Evolutionary conservation across 2,113 vertebrate genomes (phyloP), one percentile per base, ranked within the genome.

Genomic region (Lamprologus sp.): DNA sequence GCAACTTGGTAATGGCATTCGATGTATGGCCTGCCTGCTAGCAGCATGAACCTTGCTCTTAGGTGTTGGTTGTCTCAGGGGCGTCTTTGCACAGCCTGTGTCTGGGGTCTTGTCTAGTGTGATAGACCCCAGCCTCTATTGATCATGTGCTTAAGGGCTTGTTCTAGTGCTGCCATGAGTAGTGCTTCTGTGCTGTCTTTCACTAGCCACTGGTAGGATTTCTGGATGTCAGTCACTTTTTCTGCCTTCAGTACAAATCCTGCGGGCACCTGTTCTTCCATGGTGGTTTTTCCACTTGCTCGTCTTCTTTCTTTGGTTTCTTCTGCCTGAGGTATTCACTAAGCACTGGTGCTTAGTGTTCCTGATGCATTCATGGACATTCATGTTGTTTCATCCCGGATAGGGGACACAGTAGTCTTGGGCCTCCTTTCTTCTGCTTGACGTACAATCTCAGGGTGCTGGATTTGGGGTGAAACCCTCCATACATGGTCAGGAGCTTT

Each of bases 231-330:
- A 55, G 53, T 23, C 6, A 55, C 53, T 55, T 13, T 11, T 23
- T 1, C 53, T 58, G 55, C 13, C 55, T 14, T 28, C 23, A 28
- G 55, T 58, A 58, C 55, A 58, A 58, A 58, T 23, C 23, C 23
- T 23, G 23, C 23, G 1, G 55, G 55, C 1, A 13, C 55, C 23
- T 0, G 55, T 0, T 9, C 23, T 28, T 58, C 55, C 55, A 2
- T 7, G 21, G 21, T 55, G 21, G 3, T 15, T 58, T 23, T 8
- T 58, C 55, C 55, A 55, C 21, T 55, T 58, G 55, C 23, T 3
- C 1, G 2, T 55, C 54, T 28, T 58, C 55, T 58, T 28, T 58
- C 55, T 9, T 28, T 8, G 55, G 55, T 28, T 58, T 58, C 23
- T 58, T 14, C 55, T 58, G 55, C 11, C 55, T 28, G 13, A 58